Evolutionary conservation across 2,797 vertebrate species (phyloP).

Genomic region (Arvicola amphibius): DNA sequence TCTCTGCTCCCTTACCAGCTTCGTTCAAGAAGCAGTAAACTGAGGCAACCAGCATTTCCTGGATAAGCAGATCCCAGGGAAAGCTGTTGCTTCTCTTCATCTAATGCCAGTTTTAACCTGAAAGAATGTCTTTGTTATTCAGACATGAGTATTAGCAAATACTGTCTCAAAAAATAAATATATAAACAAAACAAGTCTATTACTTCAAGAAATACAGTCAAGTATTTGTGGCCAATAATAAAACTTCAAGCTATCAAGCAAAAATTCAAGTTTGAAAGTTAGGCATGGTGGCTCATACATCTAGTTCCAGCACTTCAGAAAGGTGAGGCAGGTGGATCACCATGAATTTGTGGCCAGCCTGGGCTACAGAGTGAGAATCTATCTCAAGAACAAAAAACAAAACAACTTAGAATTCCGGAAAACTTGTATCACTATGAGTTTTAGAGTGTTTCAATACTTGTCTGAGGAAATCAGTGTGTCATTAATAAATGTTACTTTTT

Average conservation of each 20-base stretch:
- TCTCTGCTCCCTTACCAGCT: conserved; percentile 20
- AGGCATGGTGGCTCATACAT: neutral
- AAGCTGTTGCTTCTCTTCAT: neutral
- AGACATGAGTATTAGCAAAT: neutral
- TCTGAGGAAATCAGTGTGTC: neutral
- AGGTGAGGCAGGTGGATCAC: neutral
- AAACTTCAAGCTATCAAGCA: neutral
- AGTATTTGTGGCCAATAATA: conserved; percentile 50
- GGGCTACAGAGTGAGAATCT: neutral
- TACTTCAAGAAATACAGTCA: conserved; percentile 52
- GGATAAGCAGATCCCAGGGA: conserved; percentile 37
- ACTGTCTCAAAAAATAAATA: conserved; percentile 37
- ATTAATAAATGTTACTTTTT: conserved; percentile 54
- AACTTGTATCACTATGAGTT: neutral
- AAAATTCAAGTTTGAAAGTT: neutral
- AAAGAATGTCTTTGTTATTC: conserved; percentile 44
- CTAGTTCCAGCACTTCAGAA: neutral
- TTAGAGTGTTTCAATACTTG: conserved; percentile 47
- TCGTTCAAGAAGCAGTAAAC: conserved; percentile 28
- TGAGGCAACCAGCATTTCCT: conserved; percentile 29
- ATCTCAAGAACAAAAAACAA: neutral
- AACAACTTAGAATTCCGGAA: conserved; percentile 49
- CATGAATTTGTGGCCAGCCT: neutral
- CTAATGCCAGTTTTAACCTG: conserved; percentile 39
- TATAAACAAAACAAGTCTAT: conserved; percentile 14